Percentiles rank a stretch among this genome's conserved stretches.
Evolutionary conservation across 2,888 invertebrate species (phyloP).

Genomic region (Harpalus rufipes): DNA sequence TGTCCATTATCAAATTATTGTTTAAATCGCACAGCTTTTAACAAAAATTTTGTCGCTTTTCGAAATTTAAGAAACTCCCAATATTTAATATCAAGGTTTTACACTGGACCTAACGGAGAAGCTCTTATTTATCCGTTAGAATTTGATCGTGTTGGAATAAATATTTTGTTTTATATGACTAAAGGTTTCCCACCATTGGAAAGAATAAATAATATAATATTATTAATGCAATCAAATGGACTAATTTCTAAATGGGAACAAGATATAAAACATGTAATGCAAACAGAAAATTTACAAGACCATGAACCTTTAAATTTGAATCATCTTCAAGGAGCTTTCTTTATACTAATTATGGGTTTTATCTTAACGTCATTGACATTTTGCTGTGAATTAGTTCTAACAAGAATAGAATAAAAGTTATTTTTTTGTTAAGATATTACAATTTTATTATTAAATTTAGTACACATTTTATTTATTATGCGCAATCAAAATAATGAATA

Average conservation of each 20-base stretch:
- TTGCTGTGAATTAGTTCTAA: conserved; percentile 11
- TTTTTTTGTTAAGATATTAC: too few species aligned
- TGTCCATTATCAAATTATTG: conserved; percentile 52
- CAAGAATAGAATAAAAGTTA: too few species aligned
- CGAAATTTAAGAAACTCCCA: conserved; percentile 31
- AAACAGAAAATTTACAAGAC: conserved; percentile 44
- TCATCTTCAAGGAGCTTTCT: conserved; percentile 55
- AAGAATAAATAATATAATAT: conserved; percentile 40
- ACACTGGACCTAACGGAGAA: conserved; percentile 45
- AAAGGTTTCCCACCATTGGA: conserved; percentile 57
- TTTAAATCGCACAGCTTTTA: conserved; percentile 56
- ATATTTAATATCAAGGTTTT: conserved; percentile 55
- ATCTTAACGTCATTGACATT: background rate
- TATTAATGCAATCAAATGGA: conserved; percentile 49
- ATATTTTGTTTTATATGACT: conserved; percentile 16
- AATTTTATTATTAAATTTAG: too few species aligned
- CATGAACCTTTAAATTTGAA: conserved; percentile 40
- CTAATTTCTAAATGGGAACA: conserved; percentile 59
- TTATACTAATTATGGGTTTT: conserved; percentile 33
- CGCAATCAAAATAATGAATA: too few species aligned
- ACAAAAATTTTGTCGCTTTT: conserved; percentile 33
- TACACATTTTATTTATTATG: too few species aligned
- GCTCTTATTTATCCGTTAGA: conserved; percentile 21
- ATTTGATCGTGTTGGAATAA: conserved; percentile 27
- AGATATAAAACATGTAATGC: conserved; percentile 19